A percentile compares a stretch with the other conserved stretches of the same genome.
Conservation (phyloP, 2,113 vertebrate species). For the Pseudorhombus dupliciocellatus region DNA sequence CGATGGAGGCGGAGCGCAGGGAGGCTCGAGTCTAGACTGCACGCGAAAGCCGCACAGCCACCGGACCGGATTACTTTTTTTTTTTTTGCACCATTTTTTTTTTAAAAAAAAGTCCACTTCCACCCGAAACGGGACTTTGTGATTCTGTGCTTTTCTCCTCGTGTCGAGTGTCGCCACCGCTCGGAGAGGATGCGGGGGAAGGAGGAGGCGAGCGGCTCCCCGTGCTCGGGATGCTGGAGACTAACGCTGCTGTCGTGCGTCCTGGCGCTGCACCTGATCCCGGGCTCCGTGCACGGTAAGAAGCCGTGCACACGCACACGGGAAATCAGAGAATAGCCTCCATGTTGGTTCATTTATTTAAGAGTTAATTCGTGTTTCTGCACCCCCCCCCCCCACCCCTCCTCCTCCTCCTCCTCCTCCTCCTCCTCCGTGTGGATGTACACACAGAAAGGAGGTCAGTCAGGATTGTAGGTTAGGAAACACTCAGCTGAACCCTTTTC, state of each 20-base stretch:
- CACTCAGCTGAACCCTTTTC: background rate
- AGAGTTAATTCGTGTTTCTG: too few relatives aligned
- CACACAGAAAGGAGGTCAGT: constrained; percentile 70
- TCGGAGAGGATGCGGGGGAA: constrained; percentile 70
- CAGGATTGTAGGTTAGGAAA: constrained; percentile 70
- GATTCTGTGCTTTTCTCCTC: background rate
- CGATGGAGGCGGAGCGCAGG: constrained; percentile 73
- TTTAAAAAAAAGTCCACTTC: background rate
- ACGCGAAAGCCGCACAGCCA: constrained; percentile 14
- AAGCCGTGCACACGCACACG: background rate
- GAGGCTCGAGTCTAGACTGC: constrained; percentile 69
- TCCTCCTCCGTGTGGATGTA: constrained; percentile 5
- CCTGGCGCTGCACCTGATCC: constrained; percentile 73
- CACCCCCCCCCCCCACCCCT: background rate
- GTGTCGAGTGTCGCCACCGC: constrained; percentile 17
- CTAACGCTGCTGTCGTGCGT: constrained; percentile 72
- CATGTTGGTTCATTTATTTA: background rate
- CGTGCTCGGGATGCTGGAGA: constrained; percentile 75
- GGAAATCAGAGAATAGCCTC: too few relatives aligned
- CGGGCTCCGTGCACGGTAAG: constrained; percentile 80
- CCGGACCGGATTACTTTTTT: constrained; percentile 46
- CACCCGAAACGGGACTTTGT: background rate
- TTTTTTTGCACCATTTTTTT: too few relatives aligned
- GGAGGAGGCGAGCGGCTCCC: constrained; percentile 49
- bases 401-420: constrained; percentile 1